phyloP scores from a whole-genome alignment of 2,888 invertebrate genomes.

The Chamaedrilus cognettii region DNA sequence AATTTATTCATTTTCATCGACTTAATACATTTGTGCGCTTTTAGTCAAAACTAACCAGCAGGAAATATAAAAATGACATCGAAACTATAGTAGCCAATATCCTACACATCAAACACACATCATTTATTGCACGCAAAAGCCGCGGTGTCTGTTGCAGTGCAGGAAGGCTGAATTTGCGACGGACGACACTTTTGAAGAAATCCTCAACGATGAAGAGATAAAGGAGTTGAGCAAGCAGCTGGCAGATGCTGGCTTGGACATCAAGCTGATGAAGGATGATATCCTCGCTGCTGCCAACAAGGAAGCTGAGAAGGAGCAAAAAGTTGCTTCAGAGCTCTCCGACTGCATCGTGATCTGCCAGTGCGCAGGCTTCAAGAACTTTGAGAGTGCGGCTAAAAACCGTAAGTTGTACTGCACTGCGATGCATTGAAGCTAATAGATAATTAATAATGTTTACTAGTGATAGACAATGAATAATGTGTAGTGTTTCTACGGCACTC shows the following conservation, averaged over 20 bases:
- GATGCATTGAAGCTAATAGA: background rate
- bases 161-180: no score
- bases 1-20: no score
- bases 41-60: no score
- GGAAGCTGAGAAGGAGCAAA: slow-evolving; percentile 42
- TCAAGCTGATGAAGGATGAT: background rate
- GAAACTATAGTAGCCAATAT: no score
- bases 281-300: background rate
- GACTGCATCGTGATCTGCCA: slow-evolving; percentile 58
- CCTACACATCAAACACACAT: no score
- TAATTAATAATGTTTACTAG: background rate
- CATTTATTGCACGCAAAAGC: no score
- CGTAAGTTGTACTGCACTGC: background rate
- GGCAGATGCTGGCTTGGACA: background rate
- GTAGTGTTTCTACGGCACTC: no score
- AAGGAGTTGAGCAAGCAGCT: background rate
- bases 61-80: no score
- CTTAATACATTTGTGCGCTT: no score
- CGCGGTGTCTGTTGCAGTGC: no score
- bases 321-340: slow-evolving; percentile 54
- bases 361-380: slow-evolving; percentile 58
- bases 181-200: no score
- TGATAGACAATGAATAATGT: background rate
- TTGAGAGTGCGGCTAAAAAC: slow-evolving; percentile 37
- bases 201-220: background rate